Evolutionary conservation across 1,140 invertebrate genomes (phyloP).

Genomic region (Notospermus geniculatus): DNA sequence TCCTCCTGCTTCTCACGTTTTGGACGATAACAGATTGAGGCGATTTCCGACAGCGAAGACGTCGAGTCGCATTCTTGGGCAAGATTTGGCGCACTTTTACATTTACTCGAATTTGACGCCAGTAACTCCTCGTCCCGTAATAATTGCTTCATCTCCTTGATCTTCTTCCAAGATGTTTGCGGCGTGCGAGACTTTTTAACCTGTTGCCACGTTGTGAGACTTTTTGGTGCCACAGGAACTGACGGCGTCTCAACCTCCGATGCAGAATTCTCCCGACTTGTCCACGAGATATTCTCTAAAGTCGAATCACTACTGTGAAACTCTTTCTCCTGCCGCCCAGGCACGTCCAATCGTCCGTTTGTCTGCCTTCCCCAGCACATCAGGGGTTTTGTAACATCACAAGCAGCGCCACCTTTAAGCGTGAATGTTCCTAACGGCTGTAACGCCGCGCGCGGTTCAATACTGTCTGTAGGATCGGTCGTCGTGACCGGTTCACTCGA

Average conservation of each 20-base stretch:
- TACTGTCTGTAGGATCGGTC: background rate
- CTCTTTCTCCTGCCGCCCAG: conserved; percentile 2
- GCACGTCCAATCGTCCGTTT: background rate
- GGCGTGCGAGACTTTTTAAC: background rate
- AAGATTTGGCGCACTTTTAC: conserved; percentile 8
- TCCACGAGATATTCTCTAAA: conserved; percentile 2
- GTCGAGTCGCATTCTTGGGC: background rate
- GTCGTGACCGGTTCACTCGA: background rate
- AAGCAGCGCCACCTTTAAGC: background rate
- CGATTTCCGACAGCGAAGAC: background rate
- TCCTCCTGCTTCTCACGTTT: background rate
- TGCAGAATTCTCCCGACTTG: background rate
- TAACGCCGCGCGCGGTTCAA: background rate
- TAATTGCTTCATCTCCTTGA: conserved; percentile 1
- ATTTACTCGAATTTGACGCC: conserved; percentile 8
- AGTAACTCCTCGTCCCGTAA: conserved; percentile 1
- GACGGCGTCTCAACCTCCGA: background rate
- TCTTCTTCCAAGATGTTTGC: background rate
- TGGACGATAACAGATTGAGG: too few relatives aligned
- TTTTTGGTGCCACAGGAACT: background rate
- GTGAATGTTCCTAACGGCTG: background rate
- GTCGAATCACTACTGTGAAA: conserved; percentile 1
- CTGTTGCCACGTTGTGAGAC: conserved; percentile 5
- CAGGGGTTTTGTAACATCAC: background rate
- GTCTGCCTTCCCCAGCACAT: background rate